Evolutionary conservation across 2,888 invertebrate species (phyloP).

Genomic region (Sarcophaga subvicina): DNA sequence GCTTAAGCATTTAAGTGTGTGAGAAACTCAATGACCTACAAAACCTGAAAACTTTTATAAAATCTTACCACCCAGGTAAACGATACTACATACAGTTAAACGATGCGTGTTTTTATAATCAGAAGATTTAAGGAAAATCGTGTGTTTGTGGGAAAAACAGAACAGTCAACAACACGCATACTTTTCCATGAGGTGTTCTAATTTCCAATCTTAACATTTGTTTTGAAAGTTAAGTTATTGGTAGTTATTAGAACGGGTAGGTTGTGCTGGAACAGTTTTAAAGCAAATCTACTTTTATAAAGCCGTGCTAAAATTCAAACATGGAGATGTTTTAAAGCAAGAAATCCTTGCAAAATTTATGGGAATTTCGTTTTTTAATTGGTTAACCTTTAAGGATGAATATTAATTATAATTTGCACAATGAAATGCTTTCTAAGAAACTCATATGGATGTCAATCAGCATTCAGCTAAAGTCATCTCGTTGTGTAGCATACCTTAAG

Average conservation of each 20-base stretch:
- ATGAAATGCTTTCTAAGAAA: too few species aligned
- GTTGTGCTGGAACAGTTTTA: neutral
- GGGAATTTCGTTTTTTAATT: too few species aligned
- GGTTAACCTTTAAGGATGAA: too few species aligned
- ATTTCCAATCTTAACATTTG: neutral
- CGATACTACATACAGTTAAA: conserved; percentile 30
- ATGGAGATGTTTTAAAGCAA: too few species aligned
- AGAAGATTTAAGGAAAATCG: conserved; percentile 1
- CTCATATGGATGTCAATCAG: too few species aligned
- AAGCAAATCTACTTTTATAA: conserved; percentile 34
- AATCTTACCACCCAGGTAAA: neutral
- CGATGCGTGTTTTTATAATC: conserved; percentile 41
- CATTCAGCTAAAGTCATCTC: too few species aligned
- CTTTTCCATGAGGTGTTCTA: neutral
- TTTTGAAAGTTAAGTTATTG: too few species aligned
- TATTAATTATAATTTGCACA: too few species aligned
- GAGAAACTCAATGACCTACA: conserved; percentile 47
- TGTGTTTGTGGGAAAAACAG: neutral
- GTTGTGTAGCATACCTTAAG: too few species aligned
- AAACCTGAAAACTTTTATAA: neutral
- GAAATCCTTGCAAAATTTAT: too few species aligned
- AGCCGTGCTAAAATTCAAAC: conserved; percentile 59
- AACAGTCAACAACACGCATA: neutral
- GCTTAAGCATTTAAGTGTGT: neutral
- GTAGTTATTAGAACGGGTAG: too few species aligned